Evolutionary conservation across 2,797 vertebrate species (phyloP).

Genomic region (Simalia tracyae): DNA sequence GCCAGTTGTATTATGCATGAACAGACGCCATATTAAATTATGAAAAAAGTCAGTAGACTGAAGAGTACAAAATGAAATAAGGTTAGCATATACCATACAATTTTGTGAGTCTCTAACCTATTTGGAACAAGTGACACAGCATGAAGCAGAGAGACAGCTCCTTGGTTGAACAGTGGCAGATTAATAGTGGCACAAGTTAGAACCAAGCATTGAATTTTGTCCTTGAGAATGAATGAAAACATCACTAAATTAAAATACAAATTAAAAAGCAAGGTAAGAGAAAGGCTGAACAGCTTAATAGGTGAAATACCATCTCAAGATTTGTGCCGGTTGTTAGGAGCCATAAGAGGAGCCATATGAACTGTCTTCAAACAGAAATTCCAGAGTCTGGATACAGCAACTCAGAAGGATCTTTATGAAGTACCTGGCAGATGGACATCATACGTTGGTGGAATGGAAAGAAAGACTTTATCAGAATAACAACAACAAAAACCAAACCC

Average conservation of each 20-base stretch:
- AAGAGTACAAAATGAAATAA: slow-evolving; percentile 41
- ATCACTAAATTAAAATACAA: not conserved
- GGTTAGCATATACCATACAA: slow-evolving; percentile 35
- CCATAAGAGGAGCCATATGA: not conserved
- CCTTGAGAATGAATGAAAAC: not conserved
- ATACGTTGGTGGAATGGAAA: not conserved
- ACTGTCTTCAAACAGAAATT: not conserved
- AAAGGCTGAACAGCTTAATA: not conserved
- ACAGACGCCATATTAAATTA: slow-evolving; percentile 49
- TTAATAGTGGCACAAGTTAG: not conserved
- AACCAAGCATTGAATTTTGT: not conserved
- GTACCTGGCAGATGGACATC: not conserved
- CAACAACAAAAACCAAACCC: too few relatives aligned
- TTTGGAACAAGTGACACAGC: not conserved
- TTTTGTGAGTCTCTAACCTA: not conserved
- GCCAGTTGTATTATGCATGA: slow-evolving; percentile 48
- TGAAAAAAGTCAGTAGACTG: slow-evolving; percentile 57
- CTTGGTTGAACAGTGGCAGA: not conserved
- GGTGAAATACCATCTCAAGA: not conserved
- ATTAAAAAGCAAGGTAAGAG: not conserved
- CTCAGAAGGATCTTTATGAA: not conserved
- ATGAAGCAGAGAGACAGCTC: not conserved
- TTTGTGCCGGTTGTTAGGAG: not conserved
- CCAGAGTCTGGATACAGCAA: not conserved
- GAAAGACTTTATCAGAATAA: not conserved